These are phyloP conservation scores for Drosophila azteca DNA, from an alignment of 1,140 invertebrate species.

Conservation along the genomic window DNA sequence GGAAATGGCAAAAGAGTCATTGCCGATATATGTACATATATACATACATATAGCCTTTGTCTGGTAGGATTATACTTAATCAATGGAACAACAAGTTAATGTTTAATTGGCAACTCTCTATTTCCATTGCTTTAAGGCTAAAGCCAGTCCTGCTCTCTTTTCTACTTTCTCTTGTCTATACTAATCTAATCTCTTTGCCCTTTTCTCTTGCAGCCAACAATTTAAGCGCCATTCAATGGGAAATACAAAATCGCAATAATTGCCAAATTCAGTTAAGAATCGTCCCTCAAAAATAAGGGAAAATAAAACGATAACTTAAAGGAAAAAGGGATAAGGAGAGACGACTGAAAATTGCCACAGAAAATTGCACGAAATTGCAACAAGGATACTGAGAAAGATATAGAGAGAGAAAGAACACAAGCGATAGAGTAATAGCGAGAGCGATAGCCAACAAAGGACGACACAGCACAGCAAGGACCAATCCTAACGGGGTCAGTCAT, in stretches of 20 bases:
- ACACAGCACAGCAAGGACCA: constrained; percentile 26
- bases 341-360: constrained; percentile 51
- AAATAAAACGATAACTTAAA: constrained; percentile 35
- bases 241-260: constrained; percentile 51
- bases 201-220: constrained; percentile 12
- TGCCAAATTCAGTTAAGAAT: constrained; percentile 44
- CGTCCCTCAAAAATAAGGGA: constrained; percentile 10
- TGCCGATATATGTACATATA: too few relatives aligned
- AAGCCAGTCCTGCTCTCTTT: not conserved
- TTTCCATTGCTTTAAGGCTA: too few relatives aligned
- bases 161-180: too few relatives aligned
- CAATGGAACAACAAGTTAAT: constrained; percentile 32
- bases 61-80: constrained; percentile 38
- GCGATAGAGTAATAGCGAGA: constrained; percentile 2
- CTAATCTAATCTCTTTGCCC: constrained; percentile 25
- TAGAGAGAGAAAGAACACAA: constrained; percentile 4
- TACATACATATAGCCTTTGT: constrained; percentile 11
- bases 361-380: constrained; percentile 68
- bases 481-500: constrained; percentile 75
- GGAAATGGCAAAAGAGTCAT: constrained; percentile 8
- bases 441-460: constrained; percentile 28
- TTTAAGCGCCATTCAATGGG: constrained; percentile 33
- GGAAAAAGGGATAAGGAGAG: constrained; percentile 27
- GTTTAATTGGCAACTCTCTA: too few relatives aligned
- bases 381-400: not conserved